Evolutionary conservation across 2,113 vertebrate genomes (phyloP), one percentile per base, ranked within the genome.

Genomic region (Lagopus leucura): DNA sequence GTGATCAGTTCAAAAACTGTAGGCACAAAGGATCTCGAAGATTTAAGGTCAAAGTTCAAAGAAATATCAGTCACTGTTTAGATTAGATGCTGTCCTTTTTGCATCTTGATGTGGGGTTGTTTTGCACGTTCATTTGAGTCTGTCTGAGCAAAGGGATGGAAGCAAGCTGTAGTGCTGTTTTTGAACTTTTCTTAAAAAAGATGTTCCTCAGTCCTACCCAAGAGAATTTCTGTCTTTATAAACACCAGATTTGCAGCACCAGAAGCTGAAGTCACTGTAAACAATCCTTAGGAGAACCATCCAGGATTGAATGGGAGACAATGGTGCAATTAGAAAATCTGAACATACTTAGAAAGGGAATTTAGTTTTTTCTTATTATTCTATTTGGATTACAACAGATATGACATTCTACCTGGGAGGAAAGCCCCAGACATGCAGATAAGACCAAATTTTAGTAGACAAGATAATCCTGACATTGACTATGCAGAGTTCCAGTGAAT

Each of bases 61-160:
- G 43, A 13, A 16, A 22, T 42, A 24, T 17, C 34, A 60, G 34
- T 72, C 34, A 36, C 48, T 15, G 10, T 20, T 38, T 45, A 25
- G n/a, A 34, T 19, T 14, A 70, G 20, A 19, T 0, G 0, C 11
- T 63, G 6, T 40, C 54, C 24, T 24, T 71, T 42, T 27, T 34
- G 10, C 18, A 5, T 88, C 5, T 3, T 22, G 14, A 13, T 8
- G 10, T 2, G 4, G 17, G 12, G 42, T 5, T 45, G 10, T 28
- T 82, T 52, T 69, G 11, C 34, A 57, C 10, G 64, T 47, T 9
- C 21, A 11, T 1, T 2, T 36, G 24, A 58, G 22, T 8, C 27
- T 19, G 71, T 65, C 22, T 32, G 48, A 76, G 47, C 8, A 64
- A 40, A 64, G 16, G 60, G 18, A 16, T 32, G 15, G 16, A 40